Evolutionary conservation across 2,888 invertebrate genomes (phyloP).

Genomic region (Harpalus rufipes): DNA sequence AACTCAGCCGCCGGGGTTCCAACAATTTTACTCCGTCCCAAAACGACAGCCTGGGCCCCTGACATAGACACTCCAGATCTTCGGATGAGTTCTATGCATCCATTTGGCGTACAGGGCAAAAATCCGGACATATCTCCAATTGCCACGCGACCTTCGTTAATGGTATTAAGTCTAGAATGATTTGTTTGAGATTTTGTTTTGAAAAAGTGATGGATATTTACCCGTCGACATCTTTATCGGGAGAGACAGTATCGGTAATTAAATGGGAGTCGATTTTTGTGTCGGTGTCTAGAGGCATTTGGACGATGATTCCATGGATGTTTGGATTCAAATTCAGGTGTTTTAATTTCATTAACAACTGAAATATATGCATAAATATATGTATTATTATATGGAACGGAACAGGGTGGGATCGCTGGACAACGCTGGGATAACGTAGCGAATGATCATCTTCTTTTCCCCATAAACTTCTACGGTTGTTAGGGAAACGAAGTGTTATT

Average conservation of each 20-base stretch:
- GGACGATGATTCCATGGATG: slow-evolving; percentile 97
- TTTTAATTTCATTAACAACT: slow-evolving; percentile 85
- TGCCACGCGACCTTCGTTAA: slow-evolving; percentile 95
- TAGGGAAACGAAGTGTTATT: too few relatives aligned
- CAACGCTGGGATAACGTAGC: too few relatives aligned
- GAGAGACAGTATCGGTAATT: slow-evolving; percentile 92
- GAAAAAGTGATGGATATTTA: slow-evolving; percentile 75
- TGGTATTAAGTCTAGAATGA: slow-evolving; percentile 85
- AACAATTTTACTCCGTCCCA: slow-evolving; percentile 98
- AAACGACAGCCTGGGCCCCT: slow-evolving; percentile 93
- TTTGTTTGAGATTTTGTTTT: background rate
- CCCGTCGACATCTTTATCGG: slow-evolving; percentile 98
- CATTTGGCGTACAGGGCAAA: slow-evolving; percentile 97
- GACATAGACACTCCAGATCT: slow-evolving; percentile 87
- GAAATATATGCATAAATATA: slow-evolving; percentile 70
- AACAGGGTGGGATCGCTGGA: too few relatives aligned
- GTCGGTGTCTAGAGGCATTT: slow-evolving; percentile 94
- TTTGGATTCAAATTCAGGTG: slow-evolving; percentile 89
- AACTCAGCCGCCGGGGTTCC: slow-evolving; percentile 97
- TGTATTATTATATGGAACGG: too few relatives aligned
- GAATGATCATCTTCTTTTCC: too few relatives aligned
- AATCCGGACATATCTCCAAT: slow-evolving; percentile 94
- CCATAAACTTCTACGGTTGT: too few relatives aligned
- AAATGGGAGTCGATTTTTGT: slow-evolving; percentile 91
- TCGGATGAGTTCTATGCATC: slow-evolving; percentile 95